Base-by-base conservation (phyloP, 2,113 vertebrate genomes). In the Ophiodon elongatus region DNA sequence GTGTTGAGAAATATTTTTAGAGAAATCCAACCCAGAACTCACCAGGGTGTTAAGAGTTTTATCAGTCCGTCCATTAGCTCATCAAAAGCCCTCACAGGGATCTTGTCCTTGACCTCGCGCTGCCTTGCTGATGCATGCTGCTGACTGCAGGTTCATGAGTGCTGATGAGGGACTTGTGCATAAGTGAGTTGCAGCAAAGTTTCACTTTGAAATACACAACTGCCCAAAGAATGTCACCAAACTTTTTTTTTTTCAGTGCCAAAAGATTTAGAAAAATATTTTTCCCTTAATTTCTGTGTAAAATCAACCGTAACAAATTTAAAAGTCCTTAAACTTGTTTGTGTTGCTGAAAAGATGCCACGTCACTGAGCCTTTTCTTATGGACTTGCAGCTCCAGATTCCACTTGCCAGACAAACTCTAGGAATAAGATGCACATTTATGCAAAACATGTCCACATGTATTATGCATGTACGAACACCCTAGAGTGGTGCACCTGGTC, bases 101-200 rank as follows among this genome's bases (percentile, higher is more conserved):
- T 84, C 66, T 80, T 69, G 79, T 56, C 89, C 82, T 88, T 84
- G 87, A 85, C 80, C 83, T 45, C 37, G 3, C n/a, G 52, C 79
- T 87, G 59, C 47, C 68, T 69, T 88, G 79, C 83, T 85, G 87
- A 83, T 79, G 79, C 66, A 71, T 76, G 73, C 77, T 87, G 91
- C 87, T 88, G 88, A 92, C 88, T 63, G 86, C 8, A 0, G 59
- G 45, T 19, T 73, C 33, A 41, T 17, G 66, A 88, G 74, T 79
- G 93, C 89, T 91, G 91, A 94, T 83, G n/a, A 86, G 43, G 76
- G 43, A 69, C 63, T 80, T 84, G 71, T 71, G 76, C 68, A 68
- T 60, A 64, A 76, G 35, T 41, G 66, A 66, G 7, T 13, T 68
- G 43, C 37, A 52, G 33, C 13, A 14, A 59, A 31, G 5, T 57